Conservation (phyloP, 1,140 invertebrate species). For the Aricia agestis region DNA sequence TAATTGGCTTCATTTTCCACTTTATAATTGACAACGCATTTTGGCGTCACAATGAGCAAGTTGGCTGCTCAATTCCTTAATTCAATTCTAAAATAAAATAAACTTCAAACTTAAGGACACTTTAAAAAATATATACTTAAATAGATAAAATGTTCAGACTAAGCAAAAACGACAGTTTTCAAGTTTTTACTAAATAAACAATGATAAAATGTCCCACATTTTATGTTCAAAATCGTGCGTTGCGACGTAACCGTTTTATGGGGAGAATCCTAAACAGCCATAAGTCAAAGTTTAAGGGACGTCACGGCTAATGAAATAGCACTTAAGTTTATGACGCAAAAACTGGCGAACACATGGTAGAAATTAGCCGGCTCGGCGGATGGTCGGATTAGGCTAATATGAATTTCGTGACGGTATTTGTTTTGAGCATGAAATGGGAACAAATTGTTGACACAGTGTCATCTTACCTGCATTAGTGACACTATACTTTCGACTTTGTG, state of each 20-base stretch:
- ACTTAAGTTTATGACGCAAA: constrained; percentile 64
- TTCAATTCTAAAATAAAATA: background rate
- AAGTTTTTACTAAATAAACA: too few relatives aligned
- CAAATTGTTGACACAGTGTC: constrained; percentile 69
- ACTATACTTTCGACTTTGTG: constrained; percentile 42
- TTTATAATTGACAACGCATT: constrained; percentile 7
- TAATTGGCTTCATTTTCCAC: constrained; percentile 38
- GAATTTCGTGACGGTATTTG: constrained; percentile 70
- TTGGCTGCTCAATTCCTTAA: background rate
- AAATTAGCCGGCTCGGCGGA: constrained; percentile 58
- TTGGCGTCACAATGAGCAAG: background rate
- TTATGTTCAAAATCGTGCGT: background rate
- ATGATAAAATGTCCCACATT: background rate
- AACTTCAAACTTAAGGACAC: too few relatives aligned
- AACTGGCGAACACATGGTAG: constrained; percentile 63
- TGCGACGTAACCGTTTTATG: background rate
- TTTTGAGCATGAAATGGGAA: constrained; percentile 57
- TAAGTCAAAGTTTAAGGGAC: constrained; percentile 31
- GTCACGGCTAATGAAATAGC: constrained; percentile 66
- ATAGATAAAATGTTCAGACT: too few relatives aligned
- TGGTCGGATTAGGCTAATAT: constrained; percentile 68
- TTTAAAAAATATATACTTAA: too few relatives aligned
- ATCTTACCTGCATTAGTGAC: constrained; percentile 7
- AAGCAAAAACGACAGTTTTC: too few relatives aligned
- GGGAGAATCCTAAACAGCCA: background rate